phyloP scores from a whole-genome alignment of 2,797 vertebrate genomes.

The Propithecus perrieri region DNA sequence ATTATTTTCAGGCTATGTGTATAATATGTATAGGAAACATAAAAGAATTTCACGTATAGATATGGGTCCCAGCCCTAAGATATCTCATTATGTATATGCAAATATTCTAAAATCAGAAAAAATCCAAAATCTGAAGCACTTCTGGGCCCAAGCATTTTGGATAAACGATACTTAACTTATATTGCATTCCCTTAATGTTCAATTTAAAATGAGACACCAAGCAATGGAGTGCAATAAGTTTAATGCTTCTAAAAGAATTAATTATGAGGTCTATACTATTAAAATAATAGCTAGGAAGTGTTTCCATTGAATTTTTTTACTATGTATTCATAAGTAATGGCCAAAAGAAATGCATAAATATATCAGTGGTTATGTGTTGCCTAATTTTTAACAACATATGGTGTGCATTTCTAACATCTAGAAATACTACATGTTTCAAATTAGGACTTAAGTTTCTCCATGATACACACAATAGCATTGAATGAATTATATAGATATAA shows the following conservation, averaged over 20 bases:
- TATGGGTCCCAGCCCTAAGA: not conserved
- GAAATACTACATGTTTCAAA: not conserved
- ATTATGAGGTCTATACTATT: not conserved
- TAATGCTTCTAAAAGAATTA: slow-evolving; percentile 23
- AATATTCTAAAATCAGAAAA: not conserved
- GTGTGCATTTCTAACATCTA: not conserved
- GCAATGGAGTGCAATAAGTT: not conserved
- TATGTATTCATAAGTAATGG: not conserved
- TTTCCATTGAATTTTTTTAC: slow-evolving; percentile 8
- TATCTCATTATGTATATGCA: not conserved
- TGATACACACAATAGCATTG: not conserved
- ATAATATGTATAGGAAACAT: not conserved
- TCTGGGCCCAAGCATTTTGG: not conserved
- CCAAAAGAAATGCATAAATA: not conserved
- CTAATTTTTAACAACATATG: not conserved
- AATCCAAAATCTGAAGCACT: not conserved
- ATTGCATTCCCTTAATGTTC: not conserved
- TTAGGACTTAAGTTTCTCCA: not conserved
- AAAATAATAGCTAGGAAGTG: slow-evolving; percentile 4
- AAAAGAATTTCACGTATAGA: not conserved
- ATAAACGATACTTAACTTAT: not conserved
- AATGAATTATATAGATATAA: not conserved
- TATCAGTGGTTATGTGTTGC: not conserved
- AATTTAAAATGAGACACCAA: slow-evolving; percentile 41
- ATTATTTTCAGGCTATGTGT: not conserved